Evolutionary conservation across 2,113 vertebrate species (phyloP), one percentile per base, ranked within the genome.

Genomic region (Lagopus muta): DNA sequence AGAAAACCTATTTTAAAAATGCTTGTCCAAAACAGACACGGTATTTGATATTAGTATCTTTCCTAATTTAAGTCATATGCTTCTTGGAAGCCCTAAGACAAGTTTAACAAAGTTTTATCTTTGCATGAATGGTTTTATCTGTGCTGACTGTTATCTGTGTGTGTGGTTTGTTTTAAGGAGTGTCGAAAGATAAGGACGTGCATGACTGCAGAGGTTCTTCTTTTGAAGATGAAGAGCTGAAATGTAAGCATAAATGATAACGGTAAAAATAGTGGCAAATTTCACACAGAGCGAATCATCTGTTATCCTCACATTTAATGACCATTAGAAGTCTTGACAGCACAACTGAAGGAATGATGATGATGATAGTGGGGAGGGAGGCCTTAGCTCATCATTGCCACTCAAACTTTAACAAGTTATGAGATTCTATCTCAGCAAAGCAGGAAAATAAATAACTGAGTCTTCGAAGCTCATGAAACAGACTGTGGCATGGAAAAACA

Each of bases 181-280:
- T 52, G 54, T 75, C 69, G 13, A 86, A 78, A 89, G 75, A 94
- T 57, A 86, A 95, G 65, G 86, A 93, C 52, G 88, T 64, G 14
- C 43, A 28, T 52, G 71, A 28, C 65, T 48, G 7, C 76, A 50
- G 11, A 92, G 74, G 64, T 66, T 24, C 34, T 77, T 16, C 32
- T 65, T 88, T 48, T 88, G 85, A 94, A 72, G 86, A 84, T 1
- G 40, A 85, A 76, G 94, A 96, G 43, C 65, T 94, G 82, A 95
- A 93, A 45, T 95, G 94, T 97, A 93, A 96, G 97, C 90, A 52
- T 69, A 91, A 96, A 82, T 45, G 2, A 70, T 36, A 72, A 58
- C 48, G 6, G 4, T 34, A 34, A 72, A 83, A 85, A 27, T 2
- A 73, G 40, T 40, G 48, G 45, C 24, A 94, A 36, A 79, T 32